These are phyloP conservation scores for Dendropsophus ebraccatus DNA, from an alignment of 2,113 vertebrate species.

Conservation along the genomic window DNA sequence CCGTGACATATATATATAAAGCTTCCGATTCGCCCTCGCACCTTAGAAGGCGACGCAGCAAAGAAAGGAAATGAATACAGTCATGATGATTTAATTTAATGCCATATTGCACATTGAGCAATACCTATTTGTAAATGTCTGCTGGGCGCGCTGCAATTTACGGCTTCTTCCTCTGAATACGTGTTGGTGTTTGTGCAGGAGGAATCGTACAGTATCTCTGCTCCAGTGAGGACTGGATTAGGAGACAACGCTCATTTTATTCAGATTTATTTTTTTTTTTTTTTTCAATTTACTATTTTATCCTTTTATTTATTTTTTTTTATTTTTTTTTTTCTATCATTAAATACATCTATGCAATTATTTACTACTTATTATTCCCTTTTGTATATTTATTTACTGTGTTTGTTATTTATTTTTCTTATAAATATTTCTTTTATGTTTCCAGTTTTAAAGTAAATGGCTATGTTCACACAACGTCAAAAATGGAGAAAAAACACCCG, in stretches of 20 bases:
- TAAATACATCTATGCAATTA: background rate
- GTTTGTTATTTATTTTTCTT: no score
- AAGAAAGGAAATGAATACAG: slow-evolving; percentile 58
- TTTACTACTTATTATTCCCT: background rate
- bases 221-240: background rate
- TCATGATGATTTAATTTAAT: background rate
- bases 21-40: slow-evolving; percentile 69
- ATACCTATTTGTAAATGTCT: slow-evolving; percentile 41
- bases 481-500: no score
- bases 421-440: background rate
- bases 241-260: background rate
- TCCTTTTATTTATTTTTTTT: background rate
- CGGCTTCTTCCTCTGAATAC: background rate
- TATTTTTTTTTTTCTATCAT: background rate
- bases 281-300: background rate
- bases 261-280: background rate
- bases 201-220: background rate
- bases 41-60: slow-evolving; percentile 47
- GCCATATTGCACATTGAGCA: slow-evolving; percentile 21
- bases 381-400: background rate
- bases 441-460: no score
- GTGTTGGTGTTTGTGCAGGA: background rate
- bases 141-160: background rate
- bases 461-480: no score
- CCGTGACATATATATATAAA: slow-evolving; percentile 77